These are phyloP conservation scores for Heliothis peltigera DNA, from an alignment of 2,888 invertebrate species.

Conservation along the genomic window DNA sequence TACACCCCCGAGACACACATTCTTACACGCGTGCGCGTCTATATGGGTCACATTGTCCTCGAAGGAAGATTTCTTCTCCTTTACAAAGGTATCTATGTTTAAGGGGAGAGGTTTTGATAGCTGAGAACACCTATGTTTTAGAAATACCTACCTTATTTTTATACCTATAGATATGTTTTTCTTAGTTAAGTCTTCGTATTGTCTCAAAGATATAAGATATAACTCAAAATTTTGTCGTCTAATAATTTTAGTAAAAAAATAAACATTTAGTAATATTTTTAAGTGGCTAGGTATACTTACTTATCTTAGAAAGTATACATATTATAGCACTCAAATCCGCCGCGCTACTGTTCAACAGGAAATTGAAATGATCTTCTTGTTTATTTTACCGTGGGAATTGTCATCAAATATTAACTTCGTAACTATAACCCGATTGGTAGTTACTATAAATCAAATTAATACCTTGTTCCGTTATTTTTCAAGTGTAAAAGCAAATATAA, in stretches of 20 bases:
- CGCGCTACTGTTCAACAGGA: not conserved
- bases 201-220: too few relatives aligned
- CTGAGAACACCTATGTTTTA: not conserved
- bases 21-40: slow-evolving; percentile 84
- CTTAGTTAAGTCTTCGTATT: not conserved
- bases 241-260: too few relatives aligned
- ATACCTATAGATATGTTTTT: not conserved
- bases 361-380: not conserved
- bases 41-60: slow-evolving; percentile 85
- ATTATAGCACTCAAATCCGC: not conserved
- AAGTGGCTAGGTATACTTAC: too few relatives aligned
- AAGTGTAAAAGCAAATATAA: slow-evolving; percentile 11
- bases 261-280: too few relatives aligned
- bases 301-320: too few relatives aligned
- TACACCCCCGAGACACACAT: slow-evolving; percentile 78
- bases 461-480: not conserved
- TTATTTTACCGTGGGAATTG: slow-evolving; percentile 9
- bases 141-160: not conserved
- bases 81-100: slow-evolving; percentile 45
- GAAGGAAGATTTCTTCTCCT: slow-evolving; percentile 63
- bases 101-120: slow-evolving; percentile 13
- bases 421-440: not conserved
- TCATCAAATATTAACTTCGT: not conserved
- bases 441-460: not conserved
- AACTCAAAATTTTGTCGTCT: too few relatives aligned